A percentile compares a stretch with the other conserved stretches of the same genome.
phyloP scores from a whole-genome alignment of 2,797 vertebrate genomes.

The Hipposideros larvatus region DNA sequence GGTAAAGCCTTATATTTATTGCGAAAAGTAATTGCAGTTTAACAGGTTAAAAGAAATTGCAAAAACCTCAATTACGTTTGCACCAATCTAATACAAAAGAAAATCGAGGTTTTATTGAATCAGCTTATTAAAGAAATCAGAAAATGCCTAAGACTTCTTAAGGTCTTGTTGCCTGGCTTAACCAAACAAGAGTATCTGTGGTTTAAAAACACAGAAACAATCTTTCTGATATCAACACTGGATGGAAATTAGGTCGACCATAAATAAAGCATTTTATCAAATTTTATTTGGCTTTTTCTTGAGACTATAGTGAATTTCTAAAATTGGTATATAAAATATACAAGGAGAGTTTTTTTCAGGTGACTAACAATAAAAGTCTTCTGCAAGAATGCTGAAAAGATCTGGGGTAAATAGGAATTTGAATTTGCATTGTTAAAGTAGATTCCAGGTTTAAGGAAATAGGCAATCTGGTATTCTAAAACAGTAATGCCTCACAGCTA shows the following conservation, averaged over 20 bases:
- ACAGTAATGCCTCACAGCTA: neutral
- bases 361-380: neutral
- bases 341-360: neutral
- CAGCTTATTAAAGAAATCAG: neutral
- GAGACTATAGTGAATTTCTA: neutral
- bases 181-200: neutral
- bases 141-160: conserved; percentile 17
- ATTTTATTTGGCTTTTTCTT: neutral
- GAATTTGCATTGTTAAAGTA: neutral
- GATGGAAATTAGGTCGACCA: neutral
- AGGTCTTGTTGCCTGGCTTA: neutral
- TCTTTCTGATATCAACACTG: neutral
- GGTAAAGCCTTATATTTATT: neutral
- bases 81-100: neutral
- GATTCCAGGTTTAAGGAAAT: neutral
- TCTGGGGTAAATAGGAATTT: neutral
- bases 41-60: too few species aligned
- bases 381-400: neutral
- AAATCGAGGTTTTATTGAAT: conserved; percentile 13
- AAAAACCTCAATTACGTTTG: too few species aligned
- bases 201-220: conserved; percentile 6
- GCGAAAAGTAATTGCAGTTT: too few species aligned
- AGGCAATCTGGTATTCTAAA: neutral
- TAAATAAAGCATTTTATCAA: conserved; percentile 14
- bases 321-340: neutral